Evolutionary conservation across 2,113 vertebrate genomes (phyloP).

Genomic region (Eira barbara): DNA sequence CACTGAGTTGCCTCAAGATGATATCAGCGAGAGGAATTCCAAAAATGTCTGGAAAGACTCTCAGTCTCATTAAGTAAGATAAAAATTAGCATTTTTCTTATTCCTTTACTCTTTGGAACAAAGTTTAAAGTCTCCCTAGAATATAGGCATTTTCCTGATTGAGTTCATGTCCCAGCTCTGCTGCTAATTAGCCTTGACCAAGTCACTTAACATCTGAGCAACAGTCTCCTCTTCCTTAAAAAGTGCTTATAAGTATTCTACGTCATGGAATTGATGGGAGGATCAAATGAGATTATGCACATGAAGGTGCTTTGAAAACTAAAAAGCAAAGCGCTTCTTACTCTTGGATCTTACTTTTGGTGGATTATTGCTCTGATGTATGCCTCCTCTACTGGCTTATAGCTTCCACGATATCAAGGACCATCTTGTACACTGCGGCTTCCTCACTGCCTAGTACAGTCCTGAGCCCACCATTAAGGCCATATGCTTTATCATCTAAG

Average conservation of each 20-base stretch:
- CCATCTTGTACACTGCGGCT: too few relatives aligned
- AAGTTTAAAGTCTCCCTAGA: slow-evolving; percentile 16
- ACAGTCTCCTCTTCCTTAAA: slow-evolving; percentile 16
- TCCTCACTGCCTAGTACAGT: neutral
- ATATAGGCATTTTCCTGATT: slow-evolving; percentile 16
- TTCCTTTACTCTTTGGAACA: slow-evolving; percentile 18
- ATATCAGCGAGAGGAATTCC: slow-evolving; percentile 36
- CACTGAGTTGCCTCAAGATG: slow-evolving; percentile 46
- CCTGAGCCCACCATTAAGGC: neutral
- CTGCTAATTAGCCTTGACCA: slow-evolving; percentile 36
- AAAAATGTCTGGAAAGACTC: slow-evolving; percentile 47
- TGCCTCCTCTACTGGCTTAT: neutral
- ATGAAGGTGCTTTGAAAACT: neutral
- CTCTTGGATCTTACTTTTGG: neutral
- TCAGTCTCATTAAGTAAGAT: slow-evolving; percentile 61
- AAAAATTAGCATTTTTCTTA: slow-evolving; percentile 50
- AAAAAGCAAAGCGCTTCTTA: neutral
- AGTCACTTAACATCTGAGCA: slow-evolving; percentile 10
- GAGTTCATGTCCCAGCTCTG: slow-evolving; percentile 24
- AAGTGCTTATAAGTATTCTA: neutral
- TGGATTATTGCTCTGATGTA: neutral
- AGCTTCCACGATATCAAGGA: too few relatives aligned
- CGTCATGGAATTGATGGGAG: neutral
- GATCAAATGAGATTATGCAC: neutral
- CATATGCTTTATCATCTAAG: neutral